Base-by-base conservation (phyloP, 1,140 invertebrate species). In the Hirudo medicinalis region DNA sequence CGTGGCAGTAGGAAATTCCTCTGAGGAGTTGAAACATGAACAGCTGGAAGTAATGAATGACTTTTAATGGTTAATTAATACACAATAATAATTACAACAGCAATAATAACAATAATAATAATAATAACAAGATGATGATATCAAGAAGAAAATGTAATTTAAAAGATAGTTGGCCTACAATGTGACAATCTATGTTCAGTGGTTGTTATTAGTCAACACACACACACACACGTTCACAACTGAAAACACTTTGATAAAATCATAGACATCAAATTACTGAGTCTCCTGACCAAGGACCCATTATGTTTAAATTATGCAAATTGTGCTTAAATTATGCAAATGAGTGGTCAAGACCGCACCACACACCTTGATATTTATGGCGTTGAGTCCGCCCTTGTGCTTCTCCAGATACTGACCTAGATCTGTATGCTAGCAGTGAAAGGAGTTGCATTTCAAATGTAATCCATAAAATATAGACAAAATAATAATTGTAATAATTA, bases 341-440 rank as follows among this genome's bases (percentile, higher is more conserved):
- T 49, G 43, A 49, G 13, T 15, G 43, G n/a, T n/a, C n/a, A n/a
- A n/a, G 43, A 49, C 3, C 4, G 4, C 13, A 67, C 27, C n/a
- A 73, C 32, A 36, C 6, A 36, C 72, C 60, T 73, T 73, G 15
- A 67, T 67, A 53, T 73, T 73, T 40, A 53, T 36, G 75, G 90
- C 87, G 81, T 92, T 89, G 76, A 97, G 84, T 40, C 93, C 93
- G 63, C 92, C 91, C 8, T 90, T 88, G 83, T 97, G 91, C 81
- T 89, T 88, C 79, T 96, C 95, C 88, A 97, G 90, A 81, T 97
- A 98, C 83, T 97, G 94, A 77, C 92, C 94, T 78, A 97, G 85
- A 85, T 97, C 94, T 75, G 92, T 96, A 83, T 95, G 90, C 91
- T 94, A 80, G 22, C 80, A 49, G 15, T 36, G 32, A 36, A 36